Percentiles rank a stretch among this genome's conserved stretches.
phyloP scores from a whole-genome alignment of 2,113 vertebrate species.

The Festucalex cinctus region DNA sequence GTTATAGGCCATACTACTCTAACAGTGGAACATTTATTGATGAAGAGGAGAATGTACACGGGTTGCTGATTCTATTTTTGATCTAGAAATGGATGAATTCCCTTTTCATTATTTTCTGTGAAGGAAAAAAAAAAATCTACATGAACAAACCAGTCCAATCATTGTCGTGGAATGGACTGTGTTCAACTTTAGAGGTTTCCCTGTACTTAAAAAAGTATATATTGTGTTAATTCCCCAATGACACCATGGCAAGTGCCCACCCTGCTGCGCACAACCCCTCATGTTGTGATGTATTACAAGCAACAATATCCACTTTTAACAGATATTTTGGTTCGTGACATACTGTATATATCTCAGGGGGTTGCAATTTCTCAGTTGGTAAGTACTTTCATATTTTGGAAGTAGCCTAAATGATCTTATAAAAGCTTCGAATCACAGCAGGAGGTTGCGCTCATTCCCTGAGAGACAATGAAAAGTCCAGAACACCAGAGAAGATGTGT shows the following conservation, averaged over 20 bases:
- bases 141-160: too few relatives aligned
- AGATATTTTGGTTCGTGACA: neutral
- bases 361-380: neutral
- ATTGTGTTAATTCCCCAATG: too few relatives aligned
- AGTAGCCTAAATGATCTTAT: neutral
- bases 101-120: neutral
- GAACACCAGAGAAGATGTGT: constrained; percentile 7
- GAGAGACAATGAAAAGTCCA: neutral
- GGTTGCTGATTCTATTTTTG: neutral
- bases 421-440: constrained; percentile 7
- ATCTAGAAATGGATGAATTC: neutral
- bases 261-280: too few relatives aligned
- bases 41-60: neutral
- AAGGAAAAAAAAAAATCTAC: neutral
- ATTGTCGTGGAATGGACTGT: neutral
- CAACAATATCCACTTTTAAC: neutral
- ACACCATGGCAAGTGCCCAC: too few relatives aligned
- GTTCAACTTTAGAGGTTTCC: neutral
- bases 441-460: neutral
- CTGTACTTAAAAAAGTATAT: neutral
- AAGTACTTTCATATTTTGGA: neutral
- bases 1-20: neutral
- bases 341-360: neutral
- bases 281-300: too few relatives aligned
- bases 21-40: neutral